Percentiles rank a stretch among this genome's conserved stretches.
phyloP scores from a whole-genome alignment of 2,797 vertebrate genomes.

The Acanthurus lineatus region DNA sequence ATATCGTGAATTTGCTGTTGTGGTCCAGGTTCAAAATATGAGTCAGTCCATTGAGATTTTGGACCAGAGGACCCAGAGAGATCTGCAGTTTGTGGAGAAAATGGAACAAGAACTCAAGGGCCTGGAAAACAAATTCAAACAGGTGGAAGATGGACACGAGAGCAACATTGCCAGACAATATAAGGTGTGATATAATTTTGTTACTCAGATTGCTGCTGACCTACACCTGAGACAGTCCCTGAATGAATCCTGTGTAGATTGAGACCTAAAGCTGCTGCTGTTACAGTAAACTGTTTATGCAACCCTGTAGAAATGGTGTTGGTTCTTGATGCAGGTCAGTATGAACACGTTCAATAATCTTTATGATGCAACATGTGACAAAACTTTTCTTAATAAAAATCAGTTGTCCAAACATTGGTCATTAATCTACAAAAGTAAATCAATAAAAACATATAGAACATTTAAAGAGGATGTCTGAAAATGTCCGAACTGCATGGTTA shows the following conservation, averaged over 20 bases:
- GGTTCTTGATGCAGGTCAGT: too few species aligned
- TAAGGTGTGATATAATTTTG: constrained; percentile 85
- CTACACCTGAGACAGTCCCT: too few species aligned
- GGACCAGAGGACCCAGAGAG: constrained; percentile 94
- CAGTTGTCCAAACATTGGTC: neutral
- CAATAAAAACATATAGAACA: too few species aligned
- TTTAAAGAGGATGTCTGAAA: neutral
- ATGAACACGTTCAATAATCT: too few species aligned
- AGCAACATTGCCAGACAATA: constrained; percentile 94
- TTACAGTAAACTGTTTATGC: neutral
- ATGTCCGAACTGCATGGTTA: neutral
- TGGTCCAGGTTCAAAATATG: constrained; percentile 95
- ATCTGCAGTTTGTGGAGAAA: constrained; percentile 95
- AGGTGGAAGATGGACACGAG: constrained; percentile 95
- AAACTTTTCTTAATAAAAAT: neutral
- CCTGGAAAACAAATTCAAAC: constrained; percentile 94
- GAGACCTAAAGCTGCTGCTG: neutral
- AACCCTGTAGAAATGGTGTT: too few species aligned
- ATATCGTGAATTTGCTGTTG: neutral
- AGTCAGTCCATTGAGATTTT: constrained; percentile 95
- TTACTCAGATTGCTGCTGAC: too few species aligned
- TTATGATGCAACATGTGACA: neutral
- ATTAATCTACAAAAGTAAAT: too few species aligned
- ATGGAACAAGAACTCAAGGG: constrained; percentile 96
- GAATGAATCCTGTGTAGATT: too few species aligned